A percentile compares a stretch with the other conserved stretches of the same genome.
These are phyloP conservation scores for Bombyx huttoni DNA, from an alignment of 2,888 invertebrate genomes.

Conservation along the genomic window DNA sequence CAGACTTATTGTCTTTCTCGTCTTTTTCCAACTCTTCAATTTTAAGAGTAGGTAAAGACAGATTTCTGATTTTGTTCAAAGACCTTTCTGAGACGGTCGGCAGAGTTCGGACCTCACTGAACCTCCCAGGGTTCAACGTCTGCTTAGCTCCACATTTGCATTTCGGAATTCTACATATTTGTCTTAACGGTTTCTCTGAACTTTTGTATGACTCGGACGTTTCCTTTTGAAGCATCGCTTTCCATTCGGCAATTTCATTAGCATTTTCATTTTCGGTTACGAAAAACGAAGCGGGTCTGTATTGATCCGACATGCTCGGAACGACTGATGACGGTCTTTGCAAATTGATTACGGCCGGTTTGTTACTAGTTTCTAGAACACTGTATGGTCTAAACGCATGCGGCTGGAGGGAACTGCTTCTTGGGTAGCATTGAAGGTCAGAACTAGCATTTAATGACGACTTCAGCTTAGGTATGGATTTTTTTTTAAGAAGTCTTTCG, in stretches of 20 bases:
- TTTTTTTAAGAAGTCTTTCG: conserved; percentile 44
- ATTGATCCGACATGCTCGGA: conserved; percentile 51
- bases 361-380: conserved; percentile 47
- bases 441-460: conserved; percentile 29
- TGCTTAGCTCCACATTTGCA: conserved; percentile 52
- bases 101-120: conserved; percentile 45
- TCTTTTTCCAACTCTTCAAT: conserved; percentile 44
- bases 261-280: conserved; percentile 39
- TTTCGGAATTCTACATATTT: conserved; percentile 54
- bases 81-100: conserved; percentile 46
- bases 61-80: conserved; percentile 45
- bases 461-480: conserved; percentile 31
- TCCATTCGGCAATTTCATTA: conserved; percentile 56
- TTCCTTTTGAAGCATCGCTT: conserved; percentile 48
- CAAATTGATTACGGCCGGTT: conserved; percentile 33
- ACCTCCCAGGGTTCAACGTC: conserved; percentile 25
- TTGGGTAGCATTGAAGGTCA: conserved; percentile 36
- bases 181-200: conserved; percentile 44
- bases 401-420: conserved; percentile 30
- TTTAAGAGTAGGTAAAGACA: conserved; percentile 59
- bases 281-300: conserved; percentile 53
- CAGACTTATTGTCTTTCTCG: conserved; percentile 27
- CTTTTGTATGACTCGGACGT: conserved; percentile 38
- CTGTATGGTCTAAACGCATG: conserved; percentile 56
- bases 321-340: conserved; percentile 59